These are phyloP conservation scores for Pardosa pseudoannulata DNA, from an alignment of 2,888 invertebrate genomes.

Conservation along the genomic window DNA sequence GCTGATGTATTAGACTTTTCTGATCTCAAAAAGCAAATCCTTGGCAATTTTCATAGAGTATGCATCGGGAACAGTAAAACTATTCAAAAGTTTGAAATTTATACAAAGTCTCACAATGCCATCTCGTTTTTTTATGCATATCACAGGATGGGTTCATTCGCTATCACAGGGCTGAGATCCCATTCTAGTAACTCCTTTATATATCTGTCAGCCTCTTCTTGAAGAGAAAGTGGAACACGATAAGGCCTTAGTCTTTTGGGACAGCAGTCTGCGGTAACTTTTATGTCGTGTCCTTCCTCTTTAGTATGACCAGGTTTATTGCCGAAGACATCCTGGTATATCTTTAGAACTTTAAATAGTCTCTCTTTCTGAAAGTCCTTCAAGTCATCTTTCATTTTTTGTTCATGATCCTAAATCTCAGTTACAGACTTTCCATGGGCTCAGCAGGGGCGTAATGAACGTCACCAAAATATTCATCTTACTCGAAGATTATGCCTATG, in stretches of 20 bases:
- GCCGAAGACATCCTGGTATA: not conserved
- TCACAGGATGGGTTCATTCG: not conserved
- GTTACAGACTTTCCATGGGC: too few relatives aligned
- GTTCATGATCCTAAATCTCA: not conserved
- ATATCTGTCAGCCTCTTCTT: not conserved
- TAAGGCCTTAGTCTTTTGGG: not conserved
- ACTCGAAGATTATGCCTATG: not conserved
- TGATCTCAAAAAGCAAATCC: too few relatives aligned
- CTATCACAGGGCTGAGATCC: not conserved
- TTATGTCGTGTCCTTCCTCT: not conserved
- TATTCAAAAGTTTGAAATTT: too few relatives aligned
- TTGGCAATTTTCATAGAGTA: too few relatives aligned
- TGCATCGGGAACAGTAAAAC: too few relatives aligned
- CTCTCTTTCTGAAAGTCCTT: fast-evolving
- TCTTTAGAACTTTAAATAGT: not conserved
- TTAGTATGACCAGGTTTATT: not conserved
- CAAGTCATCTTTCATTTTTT: too few relatives aligned
- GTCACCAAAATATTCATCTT: slow-evolving; percentile 4
- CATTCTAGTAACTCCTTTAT: not conserved
- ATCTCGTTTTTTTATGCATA: not conserved
- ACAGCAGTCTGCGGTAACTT: not conserved
- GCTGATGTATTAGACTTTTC: too few relatives aligned
- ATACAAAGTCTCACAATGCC: too few relatives aligned
- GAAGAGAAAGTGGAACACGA: slow-evolving; percentile 1
- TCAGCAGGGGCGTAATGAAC: not conserved